Evolutionary conservation across 2,888 invertebrate species (phyloP).

Genomic region (Epinotia bilunana): DNA sequence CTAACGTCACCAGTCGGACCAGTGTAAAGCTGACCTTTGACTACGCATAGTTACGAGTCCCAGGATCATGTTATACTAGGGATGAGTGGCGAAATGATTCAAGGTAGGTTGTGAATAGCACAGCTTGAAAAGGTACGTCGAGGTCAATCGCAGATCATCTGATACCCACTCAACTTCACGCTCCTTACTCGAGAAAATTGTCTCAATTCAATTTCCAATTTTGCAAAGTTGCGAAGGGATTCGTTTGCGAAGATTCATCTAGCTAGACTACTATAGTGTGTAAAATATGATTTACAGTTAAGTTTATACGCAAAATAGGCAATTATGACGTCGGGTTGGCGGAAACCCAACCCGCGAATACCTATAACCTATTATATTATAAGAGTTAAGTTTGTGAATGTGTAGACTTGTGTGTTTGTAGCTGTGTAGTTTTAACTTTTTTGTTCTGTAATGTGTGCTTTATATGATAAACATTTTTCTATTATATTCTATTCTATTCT

Average conservation of each 20-base stretch:
- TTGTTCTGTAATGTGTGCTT: no score
- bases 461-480: no score
- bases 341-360: no score
- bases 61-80: neutral
- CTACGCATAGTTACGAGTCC: neutral
- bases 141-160: constrained; percentile 28
- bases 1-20: neutral
- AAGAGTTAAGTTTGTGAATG: no score
- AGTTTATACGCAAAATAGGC: no score
- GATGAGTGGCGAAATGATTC: neutral
- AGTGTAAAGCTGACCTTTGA: neutral
- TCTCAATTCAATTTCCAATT: constrained; percentile 11
- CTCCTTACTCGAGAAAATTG: constrained; percentile 20
- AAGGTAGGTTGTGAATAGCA: neutral
- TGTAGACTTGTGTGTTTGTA: no score
- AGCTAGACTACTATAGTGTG: neutral
- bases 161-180: constrained; percentile 24
- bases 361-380: no score
- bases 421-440: no score
- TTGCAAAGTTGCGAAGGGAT: neutral
- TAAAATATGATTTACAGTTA: no score
- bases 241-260: neutral
- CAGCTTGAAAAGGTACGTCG: constrained; percentile 20
- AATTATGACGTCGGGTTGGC: no score
- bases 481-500: no score